These are phyloP conservation scores for Boleophthalmus pectinirostris DNA, from an alignment of 2,113 vertebrate genomes.

Conservation along the genomic window DNA sequence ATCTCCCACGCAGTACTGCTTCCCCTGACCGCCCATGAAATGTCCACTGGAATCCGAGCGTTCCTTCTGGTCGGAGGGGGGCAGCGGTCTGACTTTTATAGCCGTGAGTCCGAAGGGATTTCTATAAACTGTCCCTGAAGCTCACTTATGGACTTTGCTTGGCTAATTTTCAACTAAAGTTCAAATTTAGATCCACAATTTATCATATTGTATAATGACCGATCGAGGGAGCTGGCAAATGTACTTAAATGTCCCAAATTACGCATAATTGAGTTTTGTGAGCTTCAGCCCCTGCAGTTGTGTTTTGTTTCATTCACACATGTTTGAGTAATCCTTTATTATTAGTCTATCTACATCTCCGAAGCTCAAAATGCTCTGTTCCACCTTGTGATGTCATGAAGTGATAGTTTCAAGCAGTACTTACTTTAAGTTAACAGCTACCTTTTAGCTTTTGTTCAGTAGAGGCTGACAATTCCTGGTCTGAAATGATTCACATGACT, in stretches of 20 bases:
- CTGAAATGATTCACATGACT: too few relatives aligned
- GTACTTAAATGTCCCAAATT: neutral
- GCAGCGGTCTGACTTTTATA: conserved; percentile 62
- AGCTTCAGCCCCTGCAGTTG: too few relatives aligned
- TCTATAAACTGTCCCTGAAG: conserved; percentile 24
- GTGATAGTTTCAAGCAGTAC: too few relatives aligned
- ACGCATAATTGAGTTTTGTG: too few relatives aligned
- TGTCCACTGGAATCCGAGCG: conserved; percentile 48
- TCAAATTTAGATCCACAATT: neutral
- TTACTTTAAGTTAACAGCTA: too few relatives aligned
- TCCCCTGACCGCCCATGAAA: conserved; percentile 20
- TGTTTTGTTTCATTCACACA: too few relatives aligned
- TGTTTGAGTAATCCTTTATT: too few relatives aligned
- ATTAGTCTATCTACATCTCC: too few relatives aligned
- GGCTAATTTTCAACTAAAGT: conserved; percentile 2
- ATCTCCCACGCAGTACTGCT: conserved; percentile 9
- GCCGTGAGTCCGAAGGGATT: conserved; percentile 30
- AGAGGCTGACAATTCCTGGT: too few relatives aligned
- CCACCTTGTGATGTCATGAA: too few relatives aligned
- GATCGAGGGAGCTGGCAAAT: neutral
- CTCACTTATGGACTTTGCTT: neutral
- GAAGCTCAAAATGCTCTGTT: too few relatives aligned
- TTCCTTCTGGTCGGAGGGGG: conserved; percentile 50
- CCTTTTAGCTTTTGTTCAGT: too few relatives aligned
- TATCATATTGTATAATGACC: neutral